Base-by-base conservation (phyloP, 2,113 vertebrate genomes). In the Mionectes macconnelli region DNA sequence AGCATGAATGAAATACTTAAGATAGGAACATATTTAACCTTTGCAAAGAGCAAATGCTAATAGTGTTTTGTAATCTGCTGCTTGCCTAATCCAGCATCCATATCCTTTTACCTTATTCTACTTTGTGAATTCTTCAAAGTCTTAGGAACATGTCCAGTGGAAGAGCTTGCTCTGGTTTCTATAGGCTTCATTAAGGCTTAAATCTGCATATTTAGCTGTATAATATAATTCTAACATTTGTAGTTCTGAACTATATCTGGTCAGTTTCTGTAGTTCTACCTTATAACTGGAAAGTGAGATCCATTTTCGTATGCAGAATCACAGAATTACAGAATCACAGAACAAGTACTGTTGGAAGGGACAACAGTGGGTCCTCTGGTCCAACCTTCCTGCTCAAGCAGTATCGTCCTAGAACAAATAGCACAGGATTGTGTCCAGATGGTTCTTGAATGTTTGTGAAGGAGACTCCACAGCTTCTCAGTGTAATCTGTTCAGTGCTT, bases 1-100 rank as follows among this genome's bases (percentile, higher is more conserved):
- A 88, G 17, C 22, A 63, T 77, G 37, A 67, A 78, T 40, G 62
- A 16, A 74, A 50, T 83, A 70, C 66, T 86, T 74, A 77, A 84
- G 72, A 67, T 10, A 76, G 30, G n/a, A 85, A 83, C 37, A 42
- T n/a, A 80, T 92, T 94, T 88, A 90, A 78, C 83, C 80, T 92
- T 84, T 93, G 30, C 30, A 87, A 93, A 96, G 83, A 78, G 30
- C 37, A 94, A 63, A 96, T 84, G 55, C 67, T 95, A 93, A 91
- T 74, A 67, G 15, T 94, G 30, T 80, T 87, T 95, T 90, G 59
- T 94, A 90, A 90, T 86, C 82, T 93, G 24, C 66, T 86, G 47
- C 28, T 86, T 92, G 44, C 55, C 35, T 90, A 77, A 80, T 80
- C 59, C 68, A 84, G 27, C 31, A 69, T 70, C 47, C 35, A 69